Base-by-base conservation (phyloP, 2,888 invertebrate genomes). In the Drosophila prostipennis region DNA sequence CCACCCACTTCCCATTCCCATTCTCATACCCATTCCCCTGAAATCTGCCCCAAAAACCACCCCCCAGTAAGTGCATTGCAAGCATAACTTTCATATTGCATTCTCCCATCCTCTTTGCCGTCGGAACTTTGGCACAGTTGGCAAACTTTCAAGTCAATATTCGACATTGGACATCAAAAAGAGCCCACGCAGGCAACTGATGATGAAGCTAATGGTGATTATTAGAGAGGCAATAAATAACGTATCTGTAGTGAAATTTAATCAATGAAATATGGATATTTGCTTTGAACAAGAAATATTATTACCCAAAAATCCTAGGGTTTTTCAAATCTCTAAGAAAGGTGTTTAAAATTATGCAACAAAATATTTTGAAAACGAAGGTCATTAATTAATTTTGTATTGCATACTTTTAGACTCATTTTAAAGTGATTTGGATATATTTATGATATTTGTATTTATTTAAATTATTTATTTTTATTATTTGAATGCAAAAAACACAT, bases 31-130 rank as follows among this genome's bases (percentile, higher is more conserved):
- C 43, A 5, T 16, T 8, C 26, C 29, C 32, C 10, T 6, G 4
- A 19, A 13, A 10, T 2, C 45, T 23, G 7, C 39, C 13, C 36
- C 32, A 26, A 51, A 40, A 14, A 13, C 39, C 42, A 8, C 40
- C 29, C 29, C 51, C 51, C 5, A 23, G 43, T 56, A 72, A 80
- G 64, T 75, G 78, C 72, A 67, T 69, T 80, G 55, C 76, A 59
- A 69, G 74, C 79, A 82, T 78, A 82, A 77, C 80, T 80, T 73
- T 61, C 55, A 77, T 63, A 70, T 77, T 59, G 77, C 68, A 69
- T 55, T 69, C 46, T 3, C 34, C 39, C 23, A 13, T 40, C 14
- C 14, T 51, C 42, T n/a, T 1, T 2, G 29, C n/a, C 53, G 29
- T 23, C 23, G 14, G 19, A 49, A 54, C 51, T 61, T 51, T 77